Base-by-base conservation (phyloP, 2,113 vertebrate genomes). In the Athene noctua region DNA sequence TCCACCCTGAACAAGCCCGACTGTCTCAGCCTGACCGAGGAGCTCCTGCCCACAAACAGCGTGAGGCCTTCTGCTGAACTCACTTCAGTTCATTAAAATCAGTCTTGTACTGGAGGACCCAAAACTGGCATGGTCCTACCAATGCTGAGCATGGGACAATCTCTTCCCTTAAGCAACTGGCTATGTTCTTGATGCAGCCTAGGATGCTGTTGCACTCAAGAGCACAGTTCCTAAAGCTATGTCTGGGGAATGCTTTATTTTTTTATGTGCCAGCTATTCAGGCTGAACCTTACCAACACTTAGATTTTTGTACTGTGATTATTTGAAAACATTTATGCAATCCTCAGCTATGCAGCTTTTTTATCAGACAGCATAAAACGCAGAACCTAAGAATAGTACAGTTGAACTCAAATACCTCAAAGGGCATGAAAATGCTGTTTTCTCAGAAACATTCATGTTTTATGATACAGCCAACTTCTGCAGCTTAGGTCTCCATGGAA, bases 401-500 rank as follows among this genome's bases (percentile, higher is more conserved):
- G 47, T 13, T 66, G 61, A 67, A 77, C 61, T 94, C 70, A 87
- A 87, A 87, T 44, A 75, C 14, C 7, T 71, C 38, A 22, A 93
- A 75, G 61, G n/a, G 65, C 52, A 68, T 22, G 49, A 90, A 96
- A 92, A 90, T 21, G 13, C 10, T 59, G 71, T 75, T 70, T 92
- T 77, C 46, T 73, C n/a, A 70, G 62, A 91, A 92, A 87, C 90
- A 51, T 42, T 51, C 51, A 26, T 29, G 23, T 68, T 91, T 92
- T 70, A 91, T 49, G 54, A 77, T 36, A 62, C 12, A 82, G 46
- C 4, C 47, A 92, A 75, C n/a, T 95, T 94, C 73, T 66, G 40
- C 40, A 89, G 61, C 46, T 85, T 70, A 84, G 30, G 62, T 95
- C 80, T 94, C 78, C 92, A 94, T 47, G 38, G 92, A 71, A 92